Evolutionary conservation across 2,113 vertebrate species (phyloP).

Genomic region (Paedocypris sp.): DNA sequence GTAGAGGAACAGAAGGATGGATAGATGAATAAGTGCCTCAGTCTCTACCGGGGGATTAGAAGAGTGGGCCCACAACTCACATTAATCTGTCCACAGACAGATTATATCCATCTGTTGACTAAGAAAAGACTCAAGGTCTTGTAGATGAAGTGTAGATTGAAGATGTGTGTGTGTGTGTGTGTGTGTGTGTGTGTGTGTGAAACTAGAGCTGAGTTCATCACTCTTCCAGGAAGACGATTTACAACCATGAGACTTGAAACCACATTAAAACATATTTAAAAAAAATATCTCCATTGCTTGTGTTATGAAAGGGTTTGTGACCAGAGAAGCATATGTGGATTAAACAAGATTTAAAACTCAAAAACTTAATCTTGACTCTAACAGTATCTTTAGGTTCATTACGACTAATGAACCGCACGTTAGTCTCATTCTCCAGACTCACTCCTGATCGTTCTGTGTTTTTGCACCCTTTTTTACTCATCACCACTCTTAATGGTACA

Average conservation of each 20-base stretch:
- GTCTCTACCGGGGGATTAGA: constrained; percentile 9
- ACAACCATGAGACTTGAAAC: too few species aligned
- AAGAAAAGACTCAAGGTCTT: constrained; percentile 52
- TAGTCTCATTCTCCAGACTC: background rate
- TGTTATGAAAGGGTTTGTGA: constrained; percentile 1
- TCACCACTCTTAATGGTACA: background rate
- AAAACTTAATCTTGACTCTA: too few species aligned
- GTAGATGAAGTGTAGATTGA: constrained; percentile 43
- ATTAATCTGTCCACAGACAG: constrained; percentile 61
- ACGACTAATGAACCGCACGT: too few species aligned
- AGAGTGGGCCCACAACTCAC: constrained; percentile 42
- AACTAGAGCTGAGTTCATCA: constrained; percentile 10
- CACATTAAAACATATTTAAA: too few species aligned
- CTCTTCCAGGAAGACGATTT: constrained; percentile 6
- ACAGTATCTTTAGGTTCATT: too few species aligned
- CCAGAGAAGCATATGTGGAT: background rate
- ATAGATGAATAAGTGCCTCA: constrained; percentile 18
- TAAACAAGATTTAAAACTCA: too few species aligned
- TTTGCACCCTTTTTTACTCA: background rate
- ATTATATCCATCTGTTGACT: constrained; percentile 59
- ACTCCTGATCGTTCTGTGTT: background rate
- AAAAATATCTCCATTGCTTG: constrained; percentile 2
- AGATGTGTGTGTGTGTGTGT: constrained; percentile 29
- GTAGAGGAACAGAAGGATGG: constrained; percentile 41
- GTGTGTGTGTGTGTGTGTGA: background rate